A percentile compares a stretch with the other conserved stretches of the same genome.
phyloP scores from a whole-genome alignment of 2,888 invertebrate species.

The Resseliella maxima region DNA sequence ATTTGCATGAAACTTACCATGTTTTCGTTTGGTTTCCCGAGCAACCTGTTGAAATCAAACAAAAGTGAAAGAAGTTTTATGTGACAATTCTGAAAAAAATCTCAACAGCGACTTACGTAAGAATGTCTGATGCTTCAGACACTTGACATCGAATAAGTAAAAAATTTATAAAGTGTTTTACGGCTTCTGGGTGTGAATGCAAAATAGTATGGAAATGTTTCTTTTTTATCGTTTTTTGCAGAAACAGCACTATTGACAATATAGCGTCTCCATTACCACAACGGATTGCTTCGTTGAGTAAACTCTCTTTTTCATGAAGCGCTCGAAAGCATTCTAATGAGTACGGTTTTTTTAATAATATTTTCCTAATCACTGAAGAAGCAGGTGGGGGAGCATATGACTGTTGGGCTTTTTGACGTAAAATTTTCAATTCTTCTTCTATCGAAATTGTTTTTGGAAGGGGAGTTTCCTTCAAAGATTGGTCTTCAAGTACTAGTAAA shows the following conservation, averaged over 20 bases:
- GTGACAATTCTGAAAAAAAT: no score
- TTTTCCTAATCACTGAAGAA: conserved; percentile 63
- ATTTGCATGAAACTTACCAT: conserved; percentile 70
- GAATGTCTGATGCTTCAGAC: conserved; percentile 76
- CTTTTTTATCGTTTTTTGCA: conserved; percentile 79
- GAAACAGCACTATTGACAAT: conserved; percentile 77
- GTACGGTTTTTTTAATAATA: conserved; percentile 70
- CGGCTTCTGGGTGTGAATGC: conserved; percentile 75
- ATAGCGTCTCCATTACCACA: conserved; percentile 84
- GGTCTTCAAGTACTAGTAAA: conserved; percentile 70
- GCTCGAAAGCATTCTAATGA: conserved; percentile 70
- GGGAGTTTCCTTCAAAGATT: conserved; percentile 70
- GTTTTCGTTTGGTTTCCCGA: conserved; percentile 75
- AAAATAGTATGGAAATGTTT: conserved; percentile 78
- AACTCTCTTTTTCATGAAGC: conserved; percentile 76
- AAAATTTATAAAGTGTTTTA: conserved; percentile 80
- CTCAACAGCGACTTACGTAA: conserved; percentile 73
- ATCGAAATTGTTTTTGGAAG: conserved; percentile 63
- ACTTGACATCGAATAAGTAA: conserved; percentile 76
- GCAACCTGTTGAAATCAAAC: conserved; percentile 70
- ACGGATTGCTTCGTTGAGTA: conserved; percentile 78
- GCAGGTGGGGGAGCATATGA: conserved; percentile 63
- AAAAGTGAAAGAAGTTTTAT: conserved; percentile 31
- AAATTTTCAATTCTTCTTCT: conserved; percentile 66
- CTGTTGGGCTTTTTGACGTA: conserved; percentile 62